Base-by-base conservation (phyloP, 2,888 invertebrate genomes). In the Molanna angustata region DNA sequence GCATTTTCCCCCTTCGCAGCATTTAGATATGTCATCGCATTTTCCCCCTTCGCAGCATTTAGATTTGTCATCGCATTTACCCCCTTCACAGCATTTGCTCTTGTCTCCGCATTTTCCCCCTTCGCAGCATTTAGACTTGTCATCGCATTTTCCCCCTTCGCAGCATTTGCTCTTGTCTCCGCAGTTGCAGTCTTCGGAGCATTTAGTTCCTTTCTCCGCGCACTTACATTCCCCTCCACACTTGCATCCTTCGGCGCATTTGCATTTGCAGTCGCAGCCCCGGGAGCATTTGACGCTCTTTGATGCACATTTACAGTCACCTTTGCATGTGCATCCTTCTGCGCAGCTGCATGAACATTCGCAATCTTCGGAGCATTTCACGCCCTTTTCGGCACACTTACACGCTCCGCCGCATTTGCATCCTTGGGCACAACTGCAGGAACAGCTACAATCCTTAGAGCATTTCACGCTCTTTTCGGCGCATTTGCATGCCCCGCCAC, bases 401-500 rank as follows among this genome's bases (percentile, higher is more conserved):
- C 55, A 55, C 3, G 32, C 43, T 32, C 47, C 56, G 1, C 16
- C 39, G 43, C 59, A 59, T 42, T 59, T 54, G 48, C 59, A 59
- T 9, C 40, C 55, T 13, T 49, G 44, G 7, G 20, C 48, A 21
- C 57, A 57, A 17, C 49, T 31, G 22, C 44, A 40, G 17, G 3
- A 33, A 19, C 50, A 48, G 4, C 45, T 55, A 47, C 54, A 54
- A 3, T 41, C 22, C 7, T 49, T 43, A 19, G 42, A 43, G 18
- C 55, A 51, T 22, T 57, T 54, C 48, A 41, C 49, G 13, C 57
- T 27, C 20, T 35, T 44, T 9, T 19, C 21, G 14, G 40, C 46
- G 46, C 57, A 57, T 39, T 58, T 51, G 50, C 52, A 49, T n/a
- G n/a, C n/a, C n/a, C n/a, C n/a, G n/a, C n/a, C n/a, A n/a, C 58